phyloP scores from a whole-genome alignment of 2,797 vertebrate species.

The Megalops cyprinoides region DNA sequence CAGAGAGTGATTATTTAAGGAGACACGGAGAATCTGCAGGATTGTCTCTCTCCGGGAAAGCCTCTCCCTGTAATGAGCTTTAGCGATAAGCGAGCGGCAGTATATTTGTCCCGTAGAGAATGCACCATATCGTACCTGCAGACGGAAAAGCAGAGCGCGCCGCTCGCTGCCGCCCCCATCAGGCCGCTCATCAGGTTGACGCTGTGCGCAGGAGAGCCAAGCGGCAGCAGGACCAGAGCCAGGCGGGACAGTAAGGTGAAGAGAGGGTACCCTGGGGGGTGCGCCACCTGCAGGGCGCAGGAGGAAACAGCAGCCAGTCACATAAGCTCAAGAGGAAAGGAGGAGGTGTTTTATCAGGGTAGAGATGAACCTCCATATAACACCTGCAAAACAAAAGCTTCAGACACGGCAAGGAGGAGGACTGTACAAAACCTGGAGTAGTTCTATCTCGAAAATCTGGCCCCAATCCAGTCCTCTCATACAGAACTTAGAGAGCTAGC shows the following conservation, averaged over 20 bases:
- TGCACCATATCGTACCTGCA: conserved; percentile 82
- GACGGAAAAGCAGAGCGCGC: conserved; percentile 86
- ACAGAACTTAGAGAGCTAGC: too few relatives aligned
- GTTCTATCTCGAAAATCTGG: background rate
- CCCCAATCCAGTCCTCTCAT: background rate
- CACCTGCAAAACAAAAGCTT: too few relatives aligned
- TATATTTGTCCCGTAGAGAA: too few relatives aligned
- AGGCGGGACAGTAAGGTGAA: conserved; percentile 87
- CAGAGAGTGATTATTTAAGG: background rate
- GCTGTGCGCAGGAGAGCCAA: conserved; percentile 82
- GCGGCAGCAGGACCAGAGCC: conserved; percentile 73
- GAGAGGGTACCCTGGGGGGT: conserved; percentile 95
- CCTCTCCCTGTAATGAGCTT: background rate
- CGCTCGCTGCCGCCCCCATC: conserved; percentile 84
- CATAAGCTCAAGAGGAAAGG: too few relatives aligned
- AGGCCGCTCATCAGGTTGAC: conserved; percentile 86
- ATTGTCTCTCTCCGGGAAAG: background rate
- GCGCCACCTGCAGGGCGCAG: conserved; percentile 81
- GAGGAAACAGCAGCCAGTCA: background rate
- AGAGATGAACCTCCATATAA: background rate
- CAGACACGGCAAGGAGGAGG: background rate
- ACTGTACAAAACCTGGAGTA: background rate
- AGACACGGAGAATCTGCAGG: background rate
- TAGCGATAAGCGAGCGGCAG: background rate
- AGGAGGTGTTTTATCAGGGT: background rate